Base-by-base conservation (phyloP, 2,888 invertebrate genomes). In the Ectemnius cavifrons region DNA sequence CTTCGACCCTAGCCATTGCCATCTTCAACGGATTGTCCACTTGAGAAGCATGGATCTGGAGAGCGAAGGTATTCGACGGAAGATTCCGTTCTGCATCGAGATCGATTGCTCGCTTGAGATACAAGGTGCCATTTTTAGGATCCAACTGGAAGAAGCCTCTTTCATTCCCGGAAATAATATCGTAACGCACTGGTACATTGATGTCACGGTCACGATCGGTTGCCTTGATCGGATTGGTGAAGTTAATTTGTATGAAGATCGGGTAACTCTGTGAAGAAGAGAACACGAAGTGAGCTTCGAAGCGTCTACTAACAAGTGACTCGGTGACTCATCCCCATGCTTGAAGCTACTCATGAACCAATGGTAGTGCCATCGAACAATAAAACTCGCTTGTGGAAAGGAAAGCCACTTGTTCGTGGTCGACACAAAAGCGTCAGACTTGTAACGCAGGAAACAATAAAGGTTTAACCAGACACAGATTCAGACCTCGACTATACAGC, bases 161-260 rank as follows among this genome's bases (percentile, higher is more conserved):
- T 66, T 96, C 97, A 86, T 97, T 96, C 0, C 97, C 97, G 2
- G 96, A 93, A 23, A 96, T 93, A 62, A 97, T 94, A 79, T 96
- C 96, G 88, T 97, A 97, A 0, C 95, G 92, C 0, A 97, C 92
- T 0, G 94, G 92, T 0, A 95, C 93, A 81, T 95, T 94, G 57
- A 97, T 93, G 0, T 95, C 96, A 1, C 92, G 86, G 89, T 97
- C 97, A 89, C 96, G 96, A 90, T 97, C 97, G 79, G 93, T 94
- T 0, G 97, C 97, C 81, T 93, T 93, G 59, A 97, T 96, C 1
- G 95, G 93, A 0, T 95, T 94, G 4, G 93, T 92, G 86, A 97
- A 95, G 67, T 92, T 91, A 1, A 97, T 91, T 77, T 94, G 94
- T 79, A 94, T 93, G 85, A 96, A 95, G 60, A 97, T 94, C 27